These are phyloP conservation scores for Boloria euphrosyne DNA, from an alignment of 2,888 invertebrate genomes.

Conservation along the genomic window DNA sequence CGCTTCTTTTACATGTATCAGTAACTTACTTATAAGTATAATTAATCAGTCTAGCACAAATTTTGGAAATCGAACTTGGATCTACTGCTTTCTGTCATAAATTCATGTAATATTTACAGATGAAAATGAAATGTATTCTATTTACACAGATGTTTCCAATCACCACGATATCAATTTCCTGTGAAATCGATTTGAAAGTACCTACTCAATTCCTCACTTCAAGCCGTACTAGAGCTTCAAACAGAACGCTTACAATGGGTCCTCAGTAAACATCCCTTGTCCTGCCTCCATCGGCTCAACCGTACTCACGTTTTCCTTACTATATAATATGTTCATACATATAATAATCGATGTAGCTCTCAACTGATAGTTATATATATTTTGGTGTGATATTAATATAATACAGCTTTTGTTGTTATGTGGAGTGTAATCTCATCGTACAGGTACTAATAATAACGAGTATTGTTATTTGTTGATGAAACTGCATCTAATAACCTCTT, in stretches of 20 bases:
- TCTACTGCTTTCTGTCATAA: too few relatives aligned
- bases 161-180: constrained; percentile 8
- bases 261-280: constrained; percentile 47
- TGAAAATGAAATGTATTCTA: neutral
- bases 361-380: neutral
- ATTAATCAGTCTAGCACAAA: too few relatives aligned
- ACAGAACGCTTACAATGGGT: constrained; percentile 28
- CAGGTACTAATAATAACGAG: too few relatives aligned
- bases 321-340: neutral
- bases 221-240: constrained; percentile 38
- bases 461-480: too few relatives aligned
- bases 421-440: too few relatives aligned
- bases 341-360: constrained; percentile 1
- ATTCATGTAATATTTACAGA: too few relatives aligned
- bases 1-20: too few relatives aligned
- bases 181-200: constrained; percentile 16
- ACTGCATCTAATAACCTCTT: too few relatives aligned
- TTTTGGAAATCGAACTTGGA: too few relatives aligned
- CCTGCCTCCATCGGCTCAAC: constrained; percentile 23
- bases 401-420: too few relatives aligned
- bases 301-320: constrained; percentile 8
- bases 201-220: constrained; percentile 2
- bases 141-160: constrained; percentile 1
- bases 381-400: neutral
- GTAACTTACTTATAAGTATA: too few relatives aligned